Percentiles rank a stretch among this genome's conserved stretches.
These are phyloP conservation scores for Indicator indicator DNA, from an alignment of 2,113 vertebrate species.

Conservation along the genomic window DNA sequence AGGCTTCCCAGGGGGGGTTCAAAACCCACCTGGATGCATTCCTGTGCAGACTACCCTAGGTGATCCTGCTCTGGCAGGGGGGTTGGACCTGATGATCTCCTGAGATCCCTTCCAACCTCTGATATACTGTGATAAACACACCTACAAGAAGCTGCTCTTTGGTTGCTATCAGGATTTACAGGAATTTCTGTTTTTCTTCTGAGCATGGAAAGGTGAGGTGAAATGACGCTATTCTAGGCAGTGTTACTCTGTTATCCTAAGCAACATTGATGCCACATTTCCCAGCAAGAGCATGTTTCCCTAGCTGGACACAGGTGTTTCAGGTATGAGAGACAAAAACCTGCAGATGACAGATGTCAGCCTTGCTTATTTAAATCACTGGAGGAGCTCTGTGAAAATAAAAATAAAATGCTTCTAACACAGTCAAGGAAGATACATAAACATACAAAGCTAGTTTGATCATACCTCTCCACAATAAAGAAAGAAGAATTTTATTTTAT, in stretches of 20 bases:
- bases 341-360: background rate
- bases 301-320: background rate
- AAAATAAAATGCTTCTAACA: background rate
- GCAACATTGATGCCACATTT: background rate
- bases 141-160: no score
- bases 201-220: background rate
- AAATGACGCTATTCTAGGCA: background rate
- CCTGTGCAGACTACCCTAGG: no score
- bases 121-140: no score
- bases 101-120: no score
- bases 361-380: background rate
- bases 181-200: background rate
- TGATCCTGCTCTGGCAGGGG: no score
- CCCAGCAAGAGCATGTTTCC: background rate
- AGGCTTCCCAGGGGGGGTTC: no score
- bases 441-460: background rate
- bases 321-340: background rate
- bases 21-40: no score
- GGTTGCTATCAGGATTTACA: background rate
- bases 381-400: background rate
- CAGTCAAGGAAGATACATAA: background rate
- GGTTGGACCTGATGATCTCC: no score
- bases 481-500: background rate
- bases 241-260: background rate
- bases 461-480: background rate